Percentiles rank a stretch among this genome's conserved stretches.
phyloP scores from a whole-genome alignment of 23 tunicate species.

The Trididemnum nubilum region DNA sequence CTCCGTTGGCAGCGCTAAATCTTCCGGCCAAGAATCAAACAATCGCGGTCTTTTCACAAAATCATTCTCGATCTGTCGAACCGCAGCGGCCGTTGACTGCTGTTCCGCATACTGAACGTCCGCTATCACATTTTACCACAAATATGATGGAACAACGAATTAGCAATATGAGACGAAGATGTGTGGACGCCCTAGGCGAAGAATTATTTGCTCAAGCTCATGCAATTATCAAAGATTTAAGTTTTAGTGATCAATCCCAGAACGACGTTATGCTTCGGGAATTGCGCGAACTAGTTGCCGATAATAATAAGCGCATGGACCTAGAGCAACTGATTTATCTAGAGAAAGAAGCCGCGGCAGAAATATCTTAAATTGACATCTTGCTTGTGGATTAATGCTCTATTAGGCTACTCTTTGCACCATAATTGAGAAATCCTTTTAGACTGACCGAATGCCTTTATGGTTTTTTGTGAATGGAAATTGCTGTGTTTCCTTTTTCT shows the following conservation, averaged over 20 bases:
- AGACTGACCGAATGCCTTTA: too few relatives aligned
- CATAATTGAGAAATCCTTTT: too few relatives aligned
- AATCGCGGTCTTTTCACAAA: background rate
- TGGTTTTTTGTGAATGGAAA: too few relatives aligned
- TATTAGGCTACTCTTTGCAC: too few relatives aligned
- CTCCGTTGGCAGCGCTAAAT: background rate
- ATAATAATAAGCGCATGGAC: slow-evolving; percentile 57
- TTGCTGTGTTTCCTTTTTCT: too few relatives aligned
- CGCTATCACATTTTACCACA: slow-evolving; percentile 28
- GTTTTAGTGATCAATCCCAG: slow-evolving; percentile 45
- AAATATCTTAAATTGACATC: background rate
- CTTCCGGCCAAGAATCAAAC: slow-evolving; percentile 1
- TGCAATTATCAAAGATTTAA: slow-evolving; percentile 28
- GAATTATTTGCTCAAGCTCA: slow-evolving; percentile 61
- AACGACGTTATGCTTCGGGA: slow-evolving; percentile 24
- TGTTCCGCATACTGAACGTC: slow-evolving; percentile 3
- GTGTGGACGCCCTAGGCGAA: slow-evolving; percentile 49
- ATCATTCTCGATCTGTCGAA: background rate
- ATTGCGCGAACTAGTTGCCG: slow-evolving; percentile 57
- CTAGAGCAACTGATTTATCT: slow-evolving; percentile 77
- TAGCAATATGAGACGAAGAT: slow-evolving; percentile 42
- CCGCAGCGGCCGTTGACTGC: slow-evolving; percentile 10
- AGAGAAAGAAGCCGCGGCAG: slow-evolving; percentile 45
- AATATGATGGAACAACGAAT: slow-evolving; percentile 51
- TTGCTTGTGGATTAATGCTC: too few relatives aligned